Base-by-base conservation (phyloP, 2,888 invertebrate species). In the Caenorhabditis imperialis region DNA sequence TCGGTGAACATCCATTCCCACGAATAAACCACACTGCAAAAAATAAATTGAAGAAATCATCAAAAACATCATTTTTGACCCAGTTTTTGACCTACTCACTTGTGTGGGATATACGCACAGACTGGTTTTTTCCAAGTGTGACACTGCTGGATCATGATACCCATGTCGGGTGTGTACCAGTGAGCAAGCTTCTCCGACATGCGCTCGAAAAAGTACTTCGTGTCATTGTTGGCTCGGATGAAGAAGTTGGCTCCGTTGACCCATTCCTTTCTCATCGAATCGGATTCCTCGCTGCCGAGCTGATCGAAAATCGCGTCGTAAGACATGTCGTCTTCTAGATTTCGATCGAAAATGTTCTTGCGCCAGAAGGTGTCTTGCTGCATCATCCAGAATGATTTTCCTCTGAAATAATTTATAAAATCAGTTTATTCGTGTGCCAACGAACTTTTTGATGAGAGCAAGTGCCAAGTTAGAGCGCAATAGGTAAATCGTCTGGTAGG, bases 1-100 rank as follows among this genome's bases (percentile, higher is more conserved):
- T 78, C 75, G 0, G 87, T 87, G 77, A 84, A 87, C 87, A 87
- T 86, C 87, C 87, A 87, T 70, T 87, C 87, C 87, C 87, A 87
- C 3, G 83, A 82, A 70, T 86, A 85, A 2, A 81, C 87, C 30
- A 87, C 78, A 18, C 86, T 86, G 72, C 50, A 85, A 70, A 8
- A 16, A 30, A 12, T 10, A 18, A 1, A 55, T 45, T 25, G 37
- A 30, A 22, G 33, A 50, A 7, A 7, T 10, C 20, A 3, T 3
- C 14, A 25, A 44, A 44, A 54, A 16, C n/a, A 22, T 8, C 23
- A 12, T 14, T n/a, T 33, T 35, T 30, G 6, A 33, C 20, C 2
- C 16, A 6, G 23, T 23, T 51, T 50, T 35, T 20, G 42, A 14
- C 40, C 37, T 18, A 78, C 81, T 72, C 30, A 86, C 86, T 84